Percentiles rank a stretch among this genome's conserved stretches.
Evolutionary conservation across 2,888 invertebrate species (phyloP).

Genomic region (Parapristionchus giblindavisi): DNA sequence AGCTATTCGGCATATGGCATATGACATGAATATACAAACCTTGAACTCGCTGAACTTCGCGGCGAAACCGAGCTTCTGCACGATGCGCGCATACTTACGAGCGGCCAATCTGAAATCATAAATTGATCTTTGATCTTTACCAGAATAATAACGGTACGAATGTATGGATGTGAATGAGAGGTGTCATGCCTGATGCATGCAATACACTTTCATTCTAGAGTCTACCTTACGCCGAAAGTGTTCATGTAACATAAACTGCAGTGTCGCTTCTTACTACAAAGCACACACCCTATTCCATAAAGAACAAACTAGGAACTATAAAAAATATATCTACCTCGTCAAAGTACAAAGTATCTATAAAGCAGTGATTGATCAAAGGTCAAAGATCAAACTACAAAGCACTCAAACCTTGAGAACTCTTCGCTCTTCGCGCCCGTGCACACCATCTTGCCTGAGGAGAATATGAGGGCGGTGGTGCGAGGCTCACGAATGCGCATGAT

Average conservation of each 20-base stretch:
- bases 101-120: constrained; percentile 79
- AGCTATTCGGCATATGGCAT: too few relatives aligned
- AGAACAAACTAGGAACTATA: too few relatives aligned
- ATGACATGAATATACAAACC: constrained; percentile 70
- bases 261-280: too few relatives aligned
- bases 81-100: constrained; percentile 83
- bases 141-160: too few relatives aligned
- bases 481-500: constrained; percentile 88
- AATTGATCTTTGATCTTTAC: background rate
- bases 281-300: too few relatives aligned
- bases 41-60: constrained; percentile 71
- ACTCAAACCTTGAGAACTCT: constrained; percentile 78
- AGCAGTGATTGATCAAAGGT: too few relatives aligned
- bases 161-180: background rate
- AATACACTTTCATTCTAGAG: too few relatives aligned
- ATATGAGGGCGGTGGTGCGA: constrained; percentile 83
- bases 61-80: constrained; percentile 83
- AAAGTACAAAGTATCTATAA: too few relatives aligned
- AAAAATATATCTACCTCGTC: too few relatives aligned
- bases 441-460: constrained; percentile 87
- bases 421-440: constrained; percentile 87
- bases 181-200: constrained; percentile 10
- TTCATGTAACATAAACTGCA: too few relatives aligned
- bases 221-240: too few relatives aligned
- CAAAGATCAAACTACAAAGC: too few relatives aligned